Conservation (phyloP, 1,140 invertebrate species). For the Phymastichus coffea region DNA sequence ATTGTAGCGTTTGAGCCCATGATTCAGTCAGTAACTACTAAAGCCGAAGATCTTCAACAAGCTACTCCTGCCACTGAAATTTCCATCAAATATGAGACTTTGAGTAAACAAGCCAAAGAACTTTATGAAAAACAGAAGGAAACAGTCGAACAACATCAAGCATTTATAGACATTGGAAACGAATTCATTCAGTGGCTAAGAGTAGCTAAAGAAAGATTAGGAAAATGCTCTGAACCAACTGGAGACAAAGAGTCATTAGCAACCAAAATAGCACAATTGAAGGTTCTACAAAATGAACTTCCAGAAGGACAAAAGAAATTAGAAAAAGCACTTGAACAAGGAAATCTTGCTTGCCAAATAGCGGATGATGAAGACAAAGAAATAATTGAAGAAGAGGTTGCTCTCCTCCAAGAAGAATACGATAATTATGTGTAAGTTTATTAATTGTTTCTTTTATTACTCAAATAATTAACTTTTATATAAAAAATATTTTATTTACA, state of each 20-base stretch:
- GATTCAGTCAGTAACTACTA: constrained; percentile 89
- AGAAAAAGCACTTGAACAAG: constrained; percentile 77
- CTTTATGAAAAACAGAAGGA: constrained; percentile 88
- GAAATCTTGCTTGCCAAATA: constrained; percentile 77
- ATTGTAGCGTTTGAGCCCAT: constrained; percentile 93
- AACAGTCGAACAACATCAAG: constrained; percentile 86
- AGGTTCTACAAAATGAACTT: constrained; percentile 78
- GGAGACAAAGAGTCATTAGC: constrained; percentile 89
- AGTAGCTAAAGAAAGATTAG: constrained; percentile 83
- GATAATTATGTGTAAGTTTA: constrained; percentile 74
- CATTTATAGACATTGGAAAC: constrained; percentile 85
- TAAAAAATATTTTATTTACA: constrained; percentile 41
- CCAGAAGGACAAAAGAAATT: constrained; percentile 79
- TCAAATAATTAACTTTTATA: constrained; percentile 14
- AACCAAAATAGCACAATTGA: constrained; percentile 81
- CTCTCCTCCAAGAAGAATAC: constrained; percentile 83
- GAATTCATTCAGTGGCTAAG: constrained; percentile 92
- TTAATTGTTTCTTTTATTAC: constrained; percentile 15
- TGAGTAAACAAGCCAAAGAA: constrained; percentile 86
- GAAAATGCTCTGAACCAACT: constrained; percentile 90
- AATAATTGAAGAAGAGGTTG: constrained; percentile 89
- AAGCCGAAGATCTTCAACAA: constrained; percentile 86
- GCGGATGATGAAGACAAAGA: constrained; percentile 85
- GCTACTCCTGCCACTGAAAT: constrained; percentile 85
- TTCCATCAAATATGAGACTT: constrained; percentile 84